phyloP scores from a whole-genome alignment of 2,797 vertebrate species.

The Scolopax bukidnonensis region DNA sequence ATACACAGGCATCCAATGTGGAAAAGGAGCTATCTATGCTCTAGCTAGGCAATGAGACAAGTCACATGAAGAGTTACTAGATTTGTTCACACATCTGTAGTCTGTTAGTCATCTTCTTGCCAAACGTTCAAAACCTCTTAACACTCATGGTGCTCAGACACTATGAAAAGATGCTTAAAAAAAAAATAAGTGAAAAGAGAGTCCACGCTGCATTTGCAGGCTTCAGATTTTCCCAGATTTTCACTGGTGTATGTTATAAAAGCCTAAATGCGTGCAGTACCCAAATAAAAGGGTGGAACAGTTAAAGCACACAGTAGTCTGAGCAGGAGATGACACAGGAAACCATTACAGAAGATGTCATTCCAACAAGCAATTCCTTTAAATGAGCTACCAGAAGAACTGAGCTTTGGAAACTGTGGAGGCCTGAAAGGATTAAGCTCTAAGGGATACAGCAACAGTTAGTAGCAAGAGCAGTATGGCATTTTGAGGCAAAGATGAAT shows the following conservation, averaged over 20 bases:
- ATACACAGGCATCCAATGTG: neutral
- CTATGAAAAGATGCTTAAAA: neutral
- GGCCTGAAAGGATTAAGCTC: slow-evolving; percentile 33
- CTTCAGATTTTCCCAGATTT: neutral
- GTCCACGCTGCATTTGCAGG: neutral
- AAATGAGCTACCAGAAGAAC: neutral
- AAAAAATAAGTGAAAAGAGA: neutral
- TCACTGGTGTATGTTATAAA: neutral
- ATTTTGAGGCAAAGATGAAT: slow-evolving; percentile 20
- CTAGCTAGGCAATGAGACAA: neutral
- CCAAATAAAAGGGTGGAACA: neutral
- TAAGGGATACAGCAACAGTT: neutral
- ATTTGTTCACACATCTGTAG: neutral
- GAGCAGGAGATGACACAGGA: neutral
- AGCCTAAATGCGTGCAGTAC: neutral
- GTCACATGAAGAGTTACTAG: accelerated
- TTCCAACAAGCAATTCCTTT: slow-evolving; percentile 11
- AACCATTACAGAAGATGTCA: neutral
- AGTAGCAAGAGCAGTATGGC: slow-evolving; percentile 14
- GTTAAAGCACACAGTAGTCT: neutral
- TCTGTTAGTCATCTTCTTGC: neutral
- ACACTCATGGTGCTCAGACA: neutral
- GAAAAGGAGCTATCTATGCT: neutral
- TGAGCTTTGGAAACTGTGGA: neutral
- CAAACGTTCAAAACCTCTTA: neutral